A percentile compares a stretch with the other conserved stretches of the same genome.
phyloP scores from a whole-genome alignment of 2,113 vertebrate species.

The Brachionichthys hirsutus region DNA sequence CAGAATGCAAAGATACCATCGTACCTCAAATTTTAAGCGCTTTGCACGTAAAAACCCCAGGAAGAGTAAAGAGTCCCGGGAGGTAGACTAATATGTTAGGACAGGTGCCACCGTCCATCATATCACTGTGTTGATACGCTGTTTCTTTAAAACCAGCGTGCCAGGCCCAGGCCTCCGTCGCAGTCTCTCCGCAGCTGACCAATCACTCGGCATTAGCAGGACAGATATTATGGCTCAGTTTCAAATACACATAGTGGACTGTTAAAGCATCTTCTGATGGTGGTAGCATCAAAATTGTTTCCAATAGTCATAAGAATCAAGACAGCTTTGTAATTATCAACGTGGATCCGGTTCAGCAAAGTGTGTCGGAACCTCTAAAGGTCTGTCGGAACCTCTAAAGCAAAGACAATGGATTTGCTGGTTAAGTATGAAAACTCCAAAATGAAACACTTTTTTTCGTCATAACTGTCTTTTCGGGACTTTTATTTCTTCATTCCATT shows the following conservation, averaged over 20 bases:
- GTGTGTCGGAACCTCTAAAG: background rate
- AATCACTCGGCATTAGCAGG: constrained; percentile 45
- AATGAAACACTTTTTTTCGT: too few relatives aligned
- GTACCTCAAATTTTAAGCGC: constrained; percentile 11
- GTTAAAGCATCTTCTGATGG: constrained; percentile 8
- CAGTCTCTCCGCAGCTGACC: constrained; percentile 31
- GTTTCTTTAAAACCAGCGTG: constrained; percentile 64
- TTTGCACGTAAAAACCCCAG: constrained; percentile 53
- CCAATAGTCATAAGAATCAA: constrained; percentile 12
- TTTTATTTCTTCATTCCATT: background rate
- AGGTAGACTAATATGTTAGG: constrained; percentile 61
- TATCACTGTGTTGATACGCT: constrained; percentile 60
- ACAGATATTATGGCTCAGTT: constrained; percentile 8
- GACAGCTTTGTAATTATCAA: constrained; percentile 29
- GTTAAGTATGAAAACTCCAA: too few relatives aligned
- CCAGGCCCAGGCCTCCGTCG: constrained; percentile 47
- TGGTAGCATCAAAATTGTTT: constrained; percentile 32
- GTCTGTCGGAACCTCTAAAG: too few relatives aligned
- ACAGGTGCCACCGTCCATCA: constrained; percentile 77
- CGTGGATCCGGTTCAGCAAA: constrained; percentile 17
- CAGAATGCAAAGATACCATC: constrained; percentile 1
- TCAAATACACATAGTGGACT: constrained; percentile 1
- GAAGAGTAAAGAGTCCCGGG: constrained; percentile 41
- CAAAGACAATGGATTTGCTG: too few relatives aligned
- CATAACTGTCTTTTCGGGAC: too few relatives aligned